Evolutionary conservation across 2,797 vertebrate genomes (phyloP).

Genomic region (Sebastiscus tertius): DNA sequence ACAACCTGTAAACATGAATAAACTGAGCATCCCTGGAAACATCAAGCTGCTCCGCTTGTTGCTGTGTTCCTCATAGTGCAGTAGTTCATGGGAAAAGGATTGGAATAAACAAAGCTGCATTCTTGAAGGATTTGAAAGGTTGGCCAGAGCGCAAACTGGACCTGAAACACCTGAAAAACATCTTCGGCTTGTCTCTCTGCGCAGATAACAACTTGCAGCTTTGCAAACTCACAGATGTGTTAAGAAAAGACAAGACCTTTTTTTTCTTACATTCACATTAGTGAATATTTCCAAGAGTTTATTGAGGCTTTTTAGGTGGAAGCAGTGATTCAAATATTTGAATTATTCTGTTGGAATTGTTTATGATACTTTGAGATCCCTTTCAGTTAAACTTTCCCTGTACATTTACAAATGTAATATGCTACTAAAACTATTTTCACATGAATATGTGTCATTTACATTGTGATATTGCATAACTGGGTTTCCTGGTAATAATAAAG

Average conservation of each 20-base stretch:
- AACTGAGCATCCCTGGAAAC: constrained; percentile 26
- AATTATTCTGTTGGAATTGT: background rate
- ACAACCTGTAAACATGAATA: constrained; percentile 13
- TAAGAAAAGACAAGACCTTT: background rate
- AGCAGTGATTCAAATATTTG: constrained; percentile 13
- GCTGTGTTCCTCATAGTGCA: background rate
- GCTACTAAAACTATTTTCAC: constrained; percentile 9
- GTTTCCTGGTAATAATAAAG: background rate
- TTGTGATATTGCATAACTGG: background rate
- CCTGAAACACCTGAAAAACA: background rate
- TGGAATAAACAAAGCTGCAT: background rate
- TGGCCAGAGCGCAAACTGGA: background rate
- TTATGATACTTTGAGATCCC: background rate
- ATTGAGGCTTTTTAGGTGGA: background rate
- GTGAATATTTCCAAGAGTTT: background rate
- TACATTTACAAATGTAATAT: constrained; percentile 31
- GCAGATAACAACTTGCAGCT: background rate
- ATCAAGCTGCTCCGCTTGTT: background rate
- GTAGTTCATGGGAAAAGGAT: background rate
- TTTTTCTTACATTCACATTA: constrained; percentile 19
- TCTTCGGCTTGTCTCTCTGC: constrained; percentile 3
- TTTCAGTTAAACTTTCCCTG: constrained; percentile 12
- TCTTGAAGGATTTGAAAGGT: background rate
- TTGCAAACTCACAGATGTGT: constrained; percentile 2
- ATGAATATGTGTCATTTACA: background rate